A percentile compares a stretch with the other conserved stretches of the same genome.
Conservation (phyloP, 2,888 invertebrate genomes). For the Leucozona laternaria region DNA sequence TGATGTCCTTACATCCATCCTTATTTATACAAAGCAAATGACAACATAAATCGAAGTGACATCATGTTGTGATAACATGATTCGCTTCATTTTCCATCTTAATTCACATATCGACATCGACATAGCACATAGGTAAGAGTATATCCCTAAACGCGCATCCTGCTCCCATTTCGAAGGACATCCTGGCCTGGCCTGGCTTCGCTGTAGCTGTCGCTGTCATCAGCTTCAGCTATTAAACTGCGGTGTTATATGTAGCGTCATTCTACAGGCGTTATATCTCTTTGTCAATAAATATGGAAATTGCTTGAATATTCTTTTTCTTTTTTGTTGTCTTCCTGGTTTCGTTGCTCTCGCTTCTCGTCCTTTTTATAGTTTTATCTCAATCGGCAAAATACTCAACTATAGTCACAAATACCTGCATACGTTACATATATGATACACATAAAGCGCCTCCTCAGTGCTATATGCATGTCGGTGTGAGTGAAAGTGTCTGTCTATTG, state of each 20-base stretch:
- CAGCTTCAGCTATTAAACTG: conserved; percentile 42
- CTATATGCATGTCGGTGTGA: conserved; percentile 8
- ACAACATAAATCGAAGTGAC: conserved; percentile 67
- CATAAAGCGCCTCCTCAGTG: not conserved
- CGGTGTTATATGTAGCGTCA: conserved; percentile 43
- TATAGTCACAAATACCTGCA: conserved; percentile 7
- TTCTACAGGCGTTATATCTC: conserved; percentile 63
- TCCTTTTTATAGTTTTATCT: conserved; percentile 41
- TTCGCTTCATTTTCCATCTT: conserved; percentile 25
- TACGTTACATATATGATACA: not conserved
- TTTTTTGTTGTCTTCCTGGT: not conserved
- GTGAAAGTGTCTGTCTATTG: conserved; percentile 54
- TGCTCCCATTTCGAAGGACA: conserved; percentile 21
- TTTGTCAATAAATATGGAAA: conserved; percentile 72
- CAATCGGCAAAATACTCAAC: conserved; percentile 9
- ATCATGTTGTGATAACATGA: conserved; percentile 67
- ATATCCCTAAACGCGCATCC: conserved; percentile 36
- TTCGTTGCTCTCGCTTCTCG: not conserved
- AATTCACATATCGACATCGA: not conserved
- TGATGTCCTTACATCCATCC: conserved; percentile 12
- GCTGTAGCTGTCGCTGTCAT: no score
- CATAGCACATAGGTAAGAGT: no score
- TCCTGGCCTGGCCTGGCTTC: not conserved
- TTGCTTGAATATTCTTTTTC: conserved; percentile 49
- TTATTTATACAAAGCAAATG: conserved; percentile 23